Percentiles rank a stretch among this genome's conserved stretches.
These are phyloP conservation scores for Rafetus swinhoei DNA, from an alignment of 2,113 vertebrate species.

Conservation along the genomic window DNA sequence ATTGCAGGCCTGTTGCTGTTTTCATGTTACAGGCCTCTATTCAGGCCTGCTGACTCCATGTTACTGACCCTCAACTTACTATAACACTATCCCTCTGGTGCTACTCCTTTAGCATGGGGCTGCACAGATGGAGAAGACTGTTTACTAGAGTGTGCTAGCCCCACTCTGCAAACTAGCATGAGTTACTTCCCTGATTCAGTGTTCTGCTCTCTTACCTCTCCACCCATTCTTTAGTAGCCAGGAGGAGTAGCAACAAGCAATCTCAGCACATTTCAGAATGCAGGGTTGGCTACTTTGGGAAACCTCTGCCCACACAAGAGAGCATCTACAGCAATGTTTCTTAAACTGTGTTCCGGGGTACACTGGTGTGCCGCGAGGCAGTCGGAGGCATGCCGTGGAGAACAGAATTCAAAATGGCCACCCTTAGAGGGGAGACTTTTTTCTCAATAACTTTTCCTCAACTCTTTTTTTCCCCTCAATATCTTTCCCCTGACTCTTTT, in stretches of 20 bases:
- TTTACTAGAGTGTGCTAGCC: not conserved
- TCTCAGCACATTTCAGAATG: not conserved
- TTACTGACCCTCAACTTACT: no score
- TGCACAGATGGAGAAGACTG: not conserved
- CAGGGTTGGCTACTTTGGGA: not conserved
- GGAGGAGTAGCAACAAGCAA: not conserved
- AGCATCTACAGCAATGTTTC: not conserved
- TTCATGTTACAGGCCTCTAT: no score
- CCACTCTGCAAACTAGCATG: not conserved
- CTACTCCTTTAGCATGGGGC: not conserved
- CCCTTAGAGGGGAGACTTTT: no score
- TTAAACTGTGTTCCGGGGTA: no score
- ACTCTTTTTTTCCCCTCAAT: no score
- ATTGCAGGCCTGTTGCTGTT: no score
- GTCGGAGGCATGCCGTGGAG: no score
- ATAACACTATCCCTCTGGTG: not conserved
- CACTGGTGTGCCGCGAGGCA: no score
- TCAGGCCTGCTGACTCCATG: no score
- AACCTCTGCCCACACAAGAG: not conserved
- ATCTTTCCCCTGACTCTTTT: no score
- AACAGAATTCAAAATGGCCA: no score
- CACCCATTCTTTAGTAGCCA: not conserved
- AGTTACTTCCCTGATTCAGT: not conserved
- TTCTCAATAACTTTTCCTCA: no score
- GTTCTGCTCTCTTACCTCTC: not conserved